Evolutionary conservation across 2,113 vertebrate species (phyloP), one percentile per base, ranked within the genome.

Genomic region (Nesoenas mayeri): DNA sequence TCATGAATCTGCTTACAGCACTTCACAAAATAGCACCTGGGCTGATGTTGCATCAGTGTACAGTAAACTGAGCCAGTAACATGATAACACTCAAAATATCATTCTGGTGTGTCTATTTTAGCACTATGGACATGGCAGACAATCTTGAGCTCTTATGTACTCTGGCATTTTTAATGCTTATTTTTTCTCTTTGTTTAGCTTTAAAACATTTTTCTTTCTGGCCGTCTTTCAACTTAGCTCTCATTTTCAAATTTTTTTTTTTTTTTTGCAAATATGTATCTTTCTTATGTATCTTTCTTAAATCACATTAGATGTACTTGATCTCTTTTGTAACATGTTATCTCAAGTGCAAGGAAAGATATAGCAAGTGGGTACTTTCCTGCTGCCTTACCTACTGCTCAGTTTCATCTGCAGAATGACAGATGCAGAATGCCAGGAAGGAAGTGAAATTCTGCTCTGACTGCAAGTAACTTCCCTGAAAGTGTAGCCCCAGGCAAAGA

Each of bases 291-390:
- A 47, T 47, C 44, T 47, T 57, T 53, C 29, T 47, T 62, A 60
- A 71, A 65, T 29, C 7, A 8, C 12, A 2, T 70, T 51, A 40
- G 20, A 53, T 8, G 15, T 36, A 9, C 11, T 77, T 32, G 11
- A 48, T 25, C 22, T 86, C 34, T 72, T 66, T 54, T 54, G n/a
- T 71, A 64, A 48, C 16, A 5, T 42, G 12, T n/a, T 67, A 28
- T 32, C 72, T 50, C 19, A 82, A 61, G 48, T 26, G 16, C 24
- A 69, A 83, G 34, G 7, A 17, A 28, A 70, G 50, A 10, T 19
- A 9, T 2, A 77, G 29, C 17, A 62, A 34, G 8, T 2, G 4
- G 0, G 0, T 25, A 5, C 8, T 67, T 67, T 26, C 9, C 26
- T 1, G 0, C 11, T 78, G 44, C 21, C 5, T 42, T 69, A 60